These are phyloP conservation scores for Euplexia lucipara DNA, from an alignment of 2,888 invertebrate species.

Conservation along the genomic window DNA sequence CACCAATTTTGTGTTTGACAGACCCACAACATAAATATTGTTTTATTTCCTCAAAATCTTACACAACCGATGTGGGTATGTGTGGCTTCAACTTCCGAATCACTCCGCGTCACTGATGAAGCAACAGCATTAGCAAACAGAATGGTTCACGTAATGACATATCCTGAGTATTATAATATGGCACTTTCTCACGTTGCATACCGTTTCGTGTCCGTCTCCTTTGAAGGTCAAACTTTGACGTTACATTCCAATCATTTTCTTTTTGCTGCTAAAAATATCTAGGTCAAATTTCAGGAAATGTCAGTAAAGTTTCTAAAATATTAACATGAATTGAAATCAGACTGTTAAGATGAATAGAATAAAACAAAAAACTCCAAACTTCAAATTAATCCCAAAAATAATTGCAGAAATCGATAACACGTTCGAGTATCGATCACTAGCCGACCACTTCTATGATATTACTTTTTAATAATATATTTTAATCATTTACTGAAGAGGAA, in stretches of 20 bases:
- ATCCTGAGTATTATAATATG: slow-evolving; percentile 50
- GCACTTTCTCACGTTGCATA: slow-evolving; percentile 52
- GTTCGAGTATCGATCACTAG: too few relatives aligned
- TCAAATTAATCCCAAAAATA: too few relatives aligned
- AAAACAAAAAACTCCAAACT: too few relatives aligned
- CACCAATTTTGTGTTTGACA: too few relatives aligned
- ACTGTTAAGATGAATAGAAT: too few relatives aligned
- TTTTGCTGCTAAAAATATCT: background rate
- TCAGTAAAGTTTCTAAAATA: background rate
- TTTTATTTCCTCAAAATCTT: slow-evolving; percentile 1
- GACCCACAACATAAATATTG: too few relatives aligned
- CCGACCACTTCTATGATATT: too few relatives aligned
- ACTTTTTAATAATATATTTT: too few relatives aligned
- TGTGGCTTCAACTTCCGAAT: slow-evolving; percentile 15
- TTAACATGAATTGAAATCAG: background rate
- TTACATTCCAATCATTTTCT: slow-evolving; percentile 2
- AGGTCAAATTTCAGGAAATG: background rate
- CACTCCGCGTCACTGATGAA: slow-evolving; percentile 21
- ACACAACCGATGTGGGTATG: background rate
- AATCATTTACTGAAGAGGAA: too few relatives aligned
- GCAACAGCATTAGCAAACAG: slow-evolving; percentile 22
- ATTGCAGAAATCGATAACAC: too few relatives aligned
- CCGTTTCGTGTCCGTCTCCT: slow-evolving; percentile 18
- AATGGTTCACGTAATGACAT: slow-evolving; percentile 46
- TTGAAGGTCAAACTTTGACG: slow-evolving; percentile 24